Conservation (phyloP, 1,140 invertebrate genomes). For the Lasioglossum albipes region DNA sequence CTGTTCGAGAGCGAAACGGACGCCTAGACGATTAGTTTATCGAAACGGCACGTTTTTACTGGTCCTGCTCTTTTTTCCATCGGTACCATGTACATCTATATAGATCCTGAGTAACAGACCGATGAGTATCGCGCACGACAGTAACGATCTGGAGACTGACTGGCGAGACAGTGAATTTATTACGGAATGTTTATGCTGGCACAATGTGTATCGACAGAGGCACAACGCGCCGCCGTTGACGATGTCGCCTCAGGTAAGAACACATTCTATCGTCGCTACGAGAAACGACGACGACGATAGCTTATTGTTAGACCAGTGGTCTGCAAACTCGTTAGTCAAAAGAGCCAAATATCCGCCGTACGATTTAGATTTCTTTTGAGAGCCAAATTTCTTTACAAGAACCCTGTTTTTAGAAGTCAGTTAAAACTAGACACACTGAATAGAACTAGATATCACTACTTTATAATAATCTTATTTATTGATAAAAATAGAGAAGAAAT, state of each 20-base stretch:
- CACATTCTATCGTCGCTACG: no score
- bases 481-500: no score
- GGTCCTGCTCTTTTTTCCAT: conserved; percentile 33
- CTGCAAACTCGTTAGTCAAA: no score
- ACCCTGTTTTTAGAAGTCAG: no score
- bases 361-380: no score
- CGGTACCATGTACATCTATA: conserved; percentile 25
- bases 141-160: conserved; percentile 85
- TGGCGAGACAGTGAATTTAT: conserved; percentile 91
- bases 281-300: no score
- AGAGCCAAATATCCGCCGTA: no score
- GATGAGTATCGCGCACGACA: conserved; percentile 85
- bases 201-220: conserved; percentile 88
- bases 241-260: conserved; percentile 85
- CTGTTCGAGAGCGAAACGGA: neutral
- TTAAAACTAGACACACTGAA: no score
- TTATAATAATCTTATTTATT: no score
- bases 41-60: conserved; percentile 11
- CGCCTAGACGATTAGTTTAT: neutral
- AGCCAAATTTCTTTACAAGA: no score
- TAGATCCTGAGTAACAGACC: conserved; percentile 80
- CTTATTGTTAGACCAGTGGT: no score
- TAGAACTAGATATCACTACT: no score
- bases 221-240: conserved; percentile 86
- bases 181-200: conserved; percentile 89